phyloP scores from a whole-genome alignment of 2,888 invertebrate species.

The Drosophila acutilabella region DNA sequence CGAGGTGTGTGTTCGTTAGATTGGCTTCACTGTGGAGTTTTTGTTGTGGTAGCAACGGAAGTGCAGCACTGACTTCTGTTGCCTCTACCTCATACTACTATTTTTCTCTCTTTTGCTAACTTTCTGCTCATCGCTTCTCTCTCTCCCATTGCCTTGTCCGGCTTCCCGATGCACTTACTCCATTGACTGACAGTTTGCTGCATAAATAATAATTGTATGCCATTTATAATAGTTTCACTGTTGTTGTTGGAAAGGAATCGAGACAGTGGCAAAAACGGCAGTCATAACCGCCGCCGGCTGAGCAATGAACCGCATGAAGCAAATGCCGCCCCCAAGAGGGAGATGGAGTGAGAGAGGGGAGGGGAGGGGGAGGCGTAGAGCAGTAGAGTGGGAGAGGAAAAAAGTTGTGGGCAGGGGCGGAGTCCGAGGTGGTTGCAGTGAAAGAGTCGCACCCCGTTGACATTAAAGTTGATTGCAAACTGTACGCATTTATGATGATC shows the following conservation, averaged over 20 bases:
- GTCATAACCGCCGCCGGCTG: constrained; percentile 28
- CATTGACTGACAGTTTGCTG: constrained; percentile 55
- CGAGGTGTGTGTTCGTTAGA: constrained; percentile 4
- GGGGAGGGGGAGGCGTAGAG: not conserved
- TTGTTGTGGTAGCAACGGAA: constrained; percentile 40
- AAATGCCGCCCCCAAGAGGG: constrained; percentile 1
- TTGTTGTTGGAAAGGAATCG: constrained; percentile 48
- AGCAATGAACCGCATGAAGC: constrained; percentile 56
- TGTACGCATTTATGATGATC: constrained; percentile 73
- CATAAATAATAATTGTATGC: constrained; percentile 74
- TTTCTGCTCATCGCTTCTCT: not conserved
- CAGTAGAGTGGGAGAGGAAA: not conserved
- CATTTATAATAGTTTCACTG: constrained; percentile 68
- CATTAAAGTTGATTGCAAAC: constrained; percentile 79
- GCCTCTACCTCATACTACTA: constrained; percentile 3
- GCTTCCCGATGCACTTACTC: constrained; percentile 23
- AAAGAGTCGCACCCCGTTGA: constrained; percentile 58
- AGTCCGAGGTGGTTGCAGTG: constrained; percentile 7
- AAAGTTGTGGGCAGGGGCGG: not conserved
- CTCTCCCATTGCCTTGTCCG: not conserved
- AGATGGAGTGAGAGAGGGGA: not conserved
- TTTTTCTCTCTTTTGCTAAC: not conserved
- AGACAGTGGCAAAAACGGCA: constrained; percentile 34
- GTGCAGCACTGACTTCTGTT: constrained; percentile 40
- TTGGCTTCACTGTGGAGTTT: constrained; percentile 6